Evolutionary conservation across 2,113 vertebrate genomes (phyloP).

Genomic region (Spheniscus mendiculus): DNA sequence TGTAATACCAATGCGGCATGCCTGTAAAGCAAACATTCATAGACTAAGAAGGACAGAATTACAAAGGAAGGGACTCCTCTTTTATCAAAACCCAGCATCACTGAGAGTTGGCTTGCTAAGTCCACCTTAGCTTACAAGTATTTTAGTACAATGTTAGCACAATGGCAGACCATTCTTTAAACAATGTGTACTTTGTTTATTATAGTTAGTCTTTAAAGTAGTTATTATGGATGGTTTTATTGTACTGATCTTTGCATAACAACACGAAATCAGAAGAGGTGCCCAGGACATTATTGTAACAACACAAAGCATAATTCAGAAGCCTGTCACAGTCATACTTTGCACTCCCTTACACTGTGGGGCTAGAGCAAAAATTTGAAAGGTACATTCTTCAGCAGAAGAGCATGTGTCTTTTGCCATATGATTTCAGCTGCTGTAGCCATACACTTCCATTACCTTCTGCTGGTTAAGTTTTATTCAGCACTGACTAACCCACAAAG

Average conservation of each 20-base stretch:
- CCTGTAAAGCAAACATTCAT: not conserved
- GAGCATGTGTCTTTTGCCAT: not conserved
- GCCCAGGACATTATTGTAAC: not conserved
- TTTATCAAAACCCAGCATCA: not conserved
- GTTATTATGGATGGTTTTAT: not conserved
- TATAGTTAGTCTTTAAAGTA: not conserved
- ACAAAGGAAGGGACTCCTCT: not conserved
- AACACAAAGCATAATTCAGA: not conserved
- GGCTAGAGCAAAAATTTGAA: not conserved
- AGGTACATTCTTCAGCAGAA: not conserved
- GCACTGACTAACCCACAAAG: not conserved
- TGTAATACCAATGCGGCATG: not conserved
- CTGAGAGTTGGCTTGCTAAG: not conserved
- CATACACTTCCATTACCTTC: not conserved
- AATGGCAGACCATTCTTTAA: not conserved
- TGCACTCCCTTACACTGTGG: not conserved
- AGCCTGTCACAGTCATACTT: not conserved
- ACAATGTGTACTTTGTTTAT: not conserved
- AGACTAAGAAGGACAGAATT: not conserved
- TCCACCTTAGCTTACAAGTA: not conserved
- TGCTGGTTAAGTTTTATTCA: not conserved
- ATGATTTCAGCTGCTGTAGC: not conserved
- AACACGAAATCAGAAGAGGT: not conserved
- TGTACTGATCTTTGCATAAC: not conserved
- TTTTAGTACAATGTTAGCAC: not conserved